Percentiles rank a stretch among this genome's conserved stretches.
Evolutionary conservation across 2,888 invertebrate genomes (phyloP).

Genomic region (Diadromus collaris): DNA sequence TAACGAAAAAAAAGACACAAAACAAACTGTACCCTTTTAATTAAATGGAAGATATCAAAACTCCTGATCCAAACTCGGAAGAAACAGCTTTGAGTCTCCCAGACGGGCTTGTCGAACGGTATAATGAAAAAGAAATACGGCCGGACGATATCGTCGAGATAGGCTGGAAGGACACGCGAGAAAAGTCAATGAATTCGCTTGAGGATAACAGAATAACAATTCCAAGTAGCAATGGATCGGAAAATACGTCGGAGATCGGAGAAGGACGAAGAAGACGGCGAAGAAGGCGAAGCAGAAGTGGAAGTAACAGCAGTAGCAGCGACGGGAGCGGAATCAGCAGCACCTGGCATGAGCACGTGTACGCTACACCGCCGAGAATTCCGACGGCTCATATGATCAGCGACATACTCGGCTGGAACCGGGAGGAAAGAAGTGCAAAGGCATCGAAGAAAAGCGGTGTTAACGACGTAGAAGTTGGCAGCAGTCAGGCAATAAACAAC

Average conservation of each 20-base stretch:
- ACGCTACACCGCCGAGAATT: conserved; percentile 89
- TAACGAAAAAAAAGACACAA: not conserved
- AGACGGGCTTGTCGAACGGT: conserved; percentile 14
- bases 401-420: conserved; percentile 89
- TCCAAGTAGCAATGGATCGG: not conserved
- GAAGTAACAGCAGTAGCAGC: conserved; percentile 56
- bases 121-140: conserved; percentile 2
- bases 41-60: conserved; percentile 52
- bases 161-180: conserved; percentile 15
- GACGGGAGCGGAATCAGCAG: conserved; percentile 49
- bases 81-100: conserved; percentile 25
- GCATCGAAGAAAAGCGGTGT: conserved; percentile 22
- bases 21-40: conserved; percentile 6
- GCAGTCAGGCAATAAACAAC: conserved; percentile 35
- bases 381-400: conserved; percentile 94
- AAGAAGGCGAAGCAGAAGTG: conserved; percentile 49
- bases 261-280: conserved; percentile 48
- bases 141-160: conserved; percentile 21
- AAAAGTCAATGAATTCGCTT: conserved; percentile 42
- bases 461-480: conserved; percentile 12
- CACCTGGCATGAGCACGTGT: conserved; percentile 95
- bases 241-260: conserved; percentile 19
- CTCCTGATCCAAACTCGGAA: conserved; percentile 22
- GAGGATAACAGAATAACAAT: conserved; percentile 10
- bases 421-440: conserved; percentile 20